Conservation (phyloP, 2,113 vertebrate species). For the Sorex araneus region DNA sequence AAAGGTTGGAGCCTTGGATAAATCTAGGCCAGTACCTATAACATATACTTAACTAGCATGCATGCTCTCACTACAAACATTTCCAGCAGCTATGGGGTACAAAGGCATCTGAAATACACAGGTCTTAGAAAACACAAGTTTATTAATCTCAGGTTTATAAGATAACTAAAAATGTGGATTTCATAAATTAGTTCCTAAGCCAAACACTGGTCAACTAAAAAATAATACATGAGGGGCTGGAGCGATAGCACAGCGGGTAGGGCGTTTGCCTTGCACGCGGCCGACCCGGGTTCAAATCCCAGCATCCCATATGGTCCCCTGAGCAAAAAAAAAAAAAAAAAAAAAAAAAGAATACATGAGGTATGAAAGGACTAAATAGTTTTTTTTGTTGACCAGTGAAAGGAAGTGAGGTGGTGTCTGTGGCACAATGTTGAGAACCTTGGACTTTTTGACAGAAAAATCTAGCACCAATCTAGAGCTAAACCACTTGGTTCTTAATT, state of each 20-base stretch:
- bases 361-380: background rate
- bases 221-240: background rate
- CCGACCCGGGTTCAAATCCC: too few species aligned
- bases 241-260: too few species aligned
- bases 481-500: background rate
- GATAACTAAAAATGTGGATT: background rate
- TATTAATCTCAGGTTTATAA: conserved; percentile 27
- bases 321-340: too few species aligned
- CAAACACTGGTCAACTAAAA: background rate
- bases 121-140: background rate
- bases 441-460: background rate
- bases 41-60: background rate
- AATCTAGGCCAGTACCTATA: background rate
- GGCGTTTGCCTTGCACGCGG: too few species aligned
- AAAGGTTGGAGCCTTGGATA: background rate
- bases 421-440: background rate
- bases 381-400: background rate
- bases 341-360: background rate
- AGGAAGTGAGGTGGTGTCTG: background rate
- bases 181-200: conserved; percentile 13
- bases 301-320: too few species aligned
- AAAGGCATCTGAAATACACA: background rate
- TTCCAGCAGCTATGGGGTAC: background rate
- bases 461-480: background rate
- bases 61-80: background rate